Evolutionary conservation across 1,140 invertebrate genomes (phyloP).

Genomic region (Sycobia sp.): DNA sequence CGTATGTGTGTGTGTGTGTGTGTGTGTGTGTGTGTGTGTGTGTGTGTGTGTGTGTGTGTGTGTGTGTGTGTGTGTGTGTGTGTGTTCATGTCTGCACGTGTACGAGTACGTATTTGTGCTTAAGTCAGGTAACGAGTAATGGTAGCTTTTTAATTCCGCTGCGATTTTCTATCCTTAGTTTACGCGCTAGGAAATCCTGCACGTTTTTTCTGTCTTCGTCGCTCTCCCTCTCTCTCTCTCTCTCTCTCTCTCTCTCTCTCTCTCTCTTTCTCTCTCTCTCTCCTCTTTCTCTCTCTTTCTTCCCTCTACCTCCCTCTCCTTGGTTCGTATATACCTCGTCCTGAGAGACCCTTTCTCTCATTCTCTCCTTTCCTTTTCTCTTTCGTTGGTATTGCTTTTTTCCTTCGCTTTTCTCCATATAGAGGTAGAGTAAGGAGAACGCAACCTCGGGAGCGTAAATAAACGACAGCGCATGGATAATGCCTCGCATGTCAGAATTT

Average conservation of each 20-base stretch:
- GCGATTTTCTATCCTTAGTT: slow-evolving; percentile 8
- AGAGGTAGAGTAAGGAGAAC: background rate
- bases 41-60: too few species aligned
- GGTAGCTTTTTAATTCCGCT: slow-evolving; percentile 18
- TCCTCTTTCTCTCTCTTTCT: background rate
- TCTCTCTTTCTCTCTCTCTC: background rate
- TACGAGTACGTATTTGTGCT: too few species aligned
- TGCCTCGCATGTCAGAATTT: slow-evolving; percentile 16
- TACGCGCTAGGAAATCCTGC: background rate
- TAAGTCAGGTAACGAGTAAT: slow-evolving; percentile 25
- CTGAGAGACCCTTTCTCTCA: too few species aligned
- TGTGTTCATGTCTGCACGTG: too few species aligned
- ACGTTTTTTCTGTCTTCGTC: background rate
- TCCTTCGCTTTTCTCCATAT: background rate
- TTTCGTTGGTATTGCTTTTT: too few species aligned
- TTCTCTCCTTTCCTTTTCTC: background rate
- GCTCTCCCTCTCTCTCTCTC: background rate
- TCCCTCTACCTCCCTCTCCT: background rate
- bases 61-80: too few species aligned
- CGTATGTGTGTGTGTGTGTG: too few species aligned
- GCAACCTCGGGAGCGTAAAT: background rate
- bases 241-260: background rate
- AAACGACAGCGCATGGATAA: slow-evolving; percentile 10
- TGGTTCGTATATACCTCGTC: background rate
- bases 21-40: too few species aligned